phyloP scores from a whole-genome alignment of 2,113 vertebrate genomes.

The Turnix velox region DNA sequence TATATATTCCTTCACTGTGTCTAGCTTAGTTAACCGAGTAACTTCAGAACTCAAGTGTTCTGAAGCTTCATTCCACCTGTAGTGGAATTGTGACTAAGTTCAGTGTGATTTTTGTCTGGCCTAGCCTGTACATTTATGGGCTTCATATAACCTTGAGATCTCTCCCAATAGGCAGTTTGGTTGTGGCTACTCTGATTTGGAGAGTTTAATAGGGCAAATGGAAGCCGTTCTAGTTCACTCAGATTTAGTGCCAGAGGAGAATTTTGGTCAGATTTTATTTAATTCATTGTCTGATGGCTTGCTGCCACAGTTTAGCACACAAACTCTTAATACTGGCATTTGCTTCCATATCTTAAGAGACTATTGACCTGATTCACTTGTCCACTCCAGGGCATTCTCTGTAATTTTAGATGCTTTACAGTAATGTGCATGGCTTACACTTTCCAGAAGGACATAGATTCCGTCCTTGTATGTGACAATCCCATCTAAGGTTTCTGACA shows the following conservation, averaged over 20 bases:
- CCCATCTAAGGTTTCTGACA: background rate
- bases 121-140: background rate
- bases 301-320: background rate
- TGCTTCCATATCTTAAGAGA: background rate
- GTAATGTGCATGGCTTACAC: accelerated
- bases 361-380: background rate
- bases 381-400: background rate
- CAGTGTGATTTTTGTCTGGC: background rate
- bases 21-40: background rate
- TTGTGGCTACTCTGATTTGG: background rate
- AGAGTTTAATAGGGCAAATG: background rate
- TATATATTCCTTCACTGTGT: background rate
- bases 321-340: background rate
- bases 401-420: background rate
- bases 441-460: background rate
- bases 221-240: background rate
- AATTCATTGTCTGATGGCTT: background rate
- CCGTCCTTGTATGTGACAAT: background rate
- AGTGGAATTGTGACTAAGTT: background rate
- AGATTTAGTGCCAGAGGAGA: background rate
- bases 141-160: background rate
- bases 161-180: background rate
- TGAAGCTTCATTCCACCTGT: background rate
- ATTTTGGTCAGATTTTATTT: background rate
- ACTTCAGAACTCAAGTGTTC: background rate